A percentile compares a stretch with the other conserved stretches of the same genome.
Conservation (phyloP, 2,797 vertebrate genomes). For the Sandelia bainsii region DNA sequence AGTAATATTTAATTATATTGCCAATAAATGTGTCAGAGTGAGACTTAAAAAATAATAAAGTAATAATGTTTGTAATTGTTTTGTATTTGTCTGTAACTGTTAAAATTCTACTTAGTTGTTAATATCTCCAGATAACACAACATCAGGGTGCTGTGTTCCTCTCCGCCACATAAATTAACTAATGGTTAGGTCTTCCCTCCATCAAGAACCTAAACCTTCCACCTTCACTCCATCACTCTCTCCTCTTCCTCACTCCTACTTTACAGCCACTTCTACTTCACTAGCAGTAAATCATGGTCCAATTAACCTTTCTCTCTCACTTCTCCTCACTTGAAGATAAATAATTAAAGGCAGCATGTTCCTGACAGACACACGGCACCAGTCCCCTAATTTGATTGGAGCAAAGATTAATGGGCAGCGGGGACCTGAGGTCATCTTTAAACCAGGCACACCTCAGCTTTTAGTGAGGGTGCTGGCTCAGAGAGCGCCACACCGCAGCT, state of each 20-base stretch:
- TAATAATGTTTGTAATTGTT: too few relatives aligned
- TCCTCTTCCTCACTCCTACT: slow-evolving; percentile 10
- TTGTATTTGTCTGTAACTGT: too few relatives aligned
- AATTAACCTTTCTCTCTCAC: slow-evolving; percentile 30
- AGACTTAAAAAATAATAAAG: too few relatives aligned
- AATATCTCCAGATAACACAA: too few relatives aligned
- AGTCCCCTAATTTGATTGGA: slow-evolving; percentile 26
- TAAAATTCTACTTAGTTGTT: too few relatives aligned
- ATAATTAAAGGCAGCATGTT: slow-evolving; percentile 19
- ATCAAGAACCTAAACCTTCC: not conserved
- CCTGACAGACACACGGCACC: slow-evolving; percentile 19
- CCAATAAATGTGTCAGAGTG: too few relatives aligned
- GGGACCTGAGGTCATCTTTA: slow-evolving; percentile 6
- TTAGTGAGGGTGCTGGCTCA: not conserved
- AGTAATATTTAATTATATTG: too few relatives aligned
- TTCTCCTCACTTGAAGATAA: slow-evolving; percentile 25
- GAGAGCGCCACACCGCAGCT: not conserved
- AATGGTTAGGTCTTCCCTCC: not conserved
- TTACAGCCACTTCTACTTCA: not conserved
- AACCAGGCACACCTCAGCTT: not conserved
- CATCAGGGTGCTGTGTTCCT: too few relatives aligned
- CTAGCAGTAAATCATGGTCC: slow-evolving; percentile 31
- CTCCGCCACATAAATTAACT: not conserved
- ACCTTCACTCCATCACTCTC: not conserved
- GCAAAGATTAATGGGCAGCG: slow-evolving; percentile 17